Percentiles rank a stretch among this genome's conserved stretches.
Conservation (phyloP, 2,888 invertebrate species). For the Penaeus monodon region DNA sequence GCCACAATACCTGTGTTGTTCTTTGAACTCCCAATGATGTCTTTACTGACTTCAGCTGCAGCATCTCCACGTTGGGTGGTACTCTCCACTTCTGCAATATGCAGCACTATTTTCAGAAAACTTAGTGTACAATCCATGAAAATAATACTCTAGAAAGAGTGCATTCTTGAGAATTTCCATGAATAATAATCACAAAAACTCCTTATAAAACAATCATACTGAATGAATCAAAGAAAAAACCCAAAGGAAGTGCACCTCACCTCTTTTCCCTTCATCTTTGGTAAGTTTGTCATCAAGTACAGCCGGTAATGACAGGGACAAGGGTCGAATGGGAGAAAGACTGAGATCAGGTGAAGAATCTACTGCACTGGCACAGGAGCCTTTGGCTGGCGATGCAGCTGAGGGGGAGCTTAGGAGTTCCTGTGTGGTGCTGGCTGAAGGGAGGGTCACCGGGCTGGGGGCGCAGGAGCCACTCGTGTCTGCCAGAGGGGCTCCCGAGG, state of each 20-base stretch:
- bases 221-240: too few species aligned
- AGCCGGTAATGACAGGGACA: slow-evolving; percentile 34
- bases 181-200: too few species aligned
- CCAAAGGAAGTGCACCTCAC: neutral
- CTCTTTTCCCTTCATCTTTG: slow-evolving; percentile 43
- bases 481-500: neutral
- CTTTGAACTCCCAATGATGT: neutral
- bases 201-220: too few species aligned
- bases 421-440: neutral
- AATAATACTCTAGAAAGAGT: too few species aligned
- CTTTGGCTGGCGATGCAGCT: neutral
- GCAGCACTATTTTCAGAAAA: too few species aligned
- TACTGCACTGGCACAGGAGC: slow-evolving; percentile 6
- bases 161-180: too few species aligned
- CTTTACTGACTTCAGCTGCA: neutral
- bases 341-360: slow-evolving; percentile 52
- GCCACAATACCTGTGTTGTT: neutral
- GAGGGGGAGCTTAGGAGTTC: neutral
- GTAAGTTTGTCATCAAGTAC: slow-evolving; percentile 18
- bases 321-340: slow-evolving; percentile 48
- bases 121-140: too few species aligned
- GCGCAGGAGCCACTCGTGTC: neutral
- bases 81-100: slow-evolving; percentile 24
- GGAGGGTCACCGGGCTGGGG: neutral
- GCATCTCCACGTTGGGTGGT: neutral